Conservation (phyloP, 2,888 invertebrate species). For the Drosophila meridiana region DNA sequence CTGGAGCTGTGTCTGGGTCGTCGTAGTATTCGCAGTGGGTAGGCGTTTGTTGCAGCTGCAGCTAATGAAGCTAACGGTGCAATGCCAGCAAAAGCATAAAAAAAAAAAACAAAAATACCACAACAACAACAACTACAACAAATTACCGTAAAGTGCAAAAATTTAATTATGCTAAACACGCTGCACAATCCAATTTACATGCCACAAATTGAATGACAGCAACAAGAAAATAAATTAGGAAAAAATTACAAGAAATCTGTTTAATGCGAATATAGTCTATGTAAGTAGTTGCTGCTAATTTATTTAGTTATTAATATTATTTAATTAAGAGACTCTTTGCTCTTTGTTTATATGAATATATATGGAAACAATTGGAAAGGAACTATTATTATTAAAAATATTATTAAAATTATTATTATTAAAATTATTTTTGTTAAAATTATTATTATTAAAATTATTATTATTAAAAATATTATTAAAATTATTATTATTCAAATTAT, state of each 20-base stretch:
- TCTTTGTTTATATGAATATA: too few species aligned
- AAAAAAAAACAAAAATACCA: not conserved
- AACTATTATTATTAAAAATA: too few species aligned
- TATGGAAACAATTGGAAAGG: too few species aligned
- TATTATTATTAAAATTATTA: too few species aligned
- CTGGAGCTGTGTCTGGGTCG: conserved; percentile 26
- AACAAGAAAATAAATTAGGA: not conserved
- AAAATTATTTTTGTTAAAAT: too few species aligned
- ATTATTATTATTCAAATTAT: too few species aligned
- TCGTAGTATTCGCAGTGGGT: conserved; percentile 23
- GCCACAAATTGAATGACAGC: conserved; percentile 52
- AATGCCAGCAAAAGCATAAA: conserved; percentile 21
- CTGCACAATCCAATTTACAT: conserved; percentile 72
- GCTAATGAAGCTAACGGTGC: conserved; percentile 78
- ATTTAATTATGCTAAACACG: conserved; percentile 74
- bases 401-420: too few species aligned
- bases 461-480: too few species aligned
- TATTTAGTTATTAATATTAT: too few species aligned
- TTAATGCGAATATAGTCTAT: not conserved
- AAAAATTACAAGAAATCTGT: not conserved
- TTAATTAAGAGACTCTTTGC: too few species aligned
- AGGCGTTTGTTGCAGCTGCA: conserved; percentile 59
- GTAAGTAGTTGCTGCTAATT: not conserved
- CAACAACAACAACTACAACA: conserved; percentile 39
- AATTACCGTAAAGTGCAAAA: conserved; percentile 71